Evolutionary conservation across 37 sponge, comb jelly and placozoan genomes (phyloP), one percentile per base, ranked within the genome.

Genomic region (Aplysina aerophoba): DNA sequence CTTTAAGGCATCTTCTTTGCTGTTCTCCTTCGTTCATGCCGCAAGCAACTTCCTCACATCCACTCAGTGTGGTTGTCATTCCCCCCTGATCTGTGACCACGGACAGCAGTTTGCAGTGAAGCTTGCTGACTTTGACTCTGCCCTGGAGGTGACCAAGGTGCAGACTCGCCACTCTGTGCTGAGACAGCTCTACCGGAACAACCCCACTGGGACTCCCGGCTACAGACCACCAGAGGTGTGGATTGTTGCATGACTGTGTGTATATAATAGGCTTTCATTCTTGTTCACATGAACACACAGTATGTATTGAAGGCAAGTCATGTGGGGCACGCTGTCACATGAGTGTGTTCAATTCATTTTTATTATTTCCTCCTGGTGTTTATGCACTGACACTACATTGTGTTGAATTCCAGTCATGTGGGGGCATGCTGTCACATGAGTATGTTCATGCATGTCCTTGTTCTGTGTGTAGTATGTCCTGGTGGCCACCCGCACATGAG

Each of bases 141-240:
- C 78, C 25, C 2, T 75, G 39, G 78, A 41, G 39, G 54, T 75
- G 44, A 40, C 38, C 25, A 36, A 50, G 3, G 44, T 36, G 40
- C 11, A 40, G 78, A 75, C 6, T 2, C 37, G 12, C 54, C 22
- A 53, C 38, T n/a, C 16, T 24, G 40, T 24, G 78, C 41, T n/a
- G 54, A 36, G 38, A 8, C 50, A 44, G 50, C 50, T 44, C 50
- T 44, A 44, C 50, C 8, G 50, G 8, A 44, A 44, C 50, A 44
- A 44, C n/a, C n/a, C 37, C n/a, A 36, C 39, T 38, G 78, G 78
- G 20, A 75, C 78, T 41, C 38, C 53, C 13, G 78, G 78, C 24
- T 75, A 75, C 78, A 75, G 78, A 41, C 22, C 78, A 19, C 54
- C 54, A 22, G 78, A 75, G 78, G 78, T 75, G 78, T 24, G 78